Base-by-base conservation (phyloP, 2,888 invertebrate genomes). In the Drosophila phalerata region DNA sequence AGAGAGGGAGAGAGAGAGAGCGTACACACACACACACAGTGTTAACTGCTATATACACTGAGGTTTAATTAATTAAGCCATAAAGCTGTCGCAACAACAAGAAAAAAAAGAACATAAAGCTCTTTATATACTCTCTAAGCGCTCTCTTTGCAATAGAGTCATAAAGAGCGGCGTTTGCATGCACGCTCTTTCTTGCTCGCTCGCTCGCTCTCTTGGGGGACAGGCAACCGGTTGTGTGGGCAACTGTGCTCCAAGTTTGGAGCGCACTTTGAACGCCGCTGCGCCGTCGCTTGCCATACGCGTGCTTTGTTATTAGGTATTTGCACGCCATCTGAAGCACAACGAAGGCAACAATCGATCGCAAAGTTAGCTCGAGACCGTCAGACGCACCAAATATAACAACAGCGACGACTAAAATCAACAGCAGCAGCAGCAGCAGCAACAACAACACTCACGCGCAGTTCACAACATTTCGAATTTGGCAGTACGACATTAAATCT, bases 281-380 rank as follows among this genome's bases (percentile, higher is more conserved):
- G 79, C 84, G 69, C 86, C 85, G 87, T 75, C 85, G 87, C 69
- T 85, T 79, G 79, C 77, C 85, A 88, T 85, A 88, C 85, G 81
- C 81, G 84, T 79, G 81, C 78, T 81, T 85, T 87, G 88, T 90
- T 92, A 91, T 90, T 92, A 90, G 88, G 86, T 90, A 91, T 88
- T 91, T 91, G 90, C 90, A 90, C 91, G 91, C 92, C 92, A 91
- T 91, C 91, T 92, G 90, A 90, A 91, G 90, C 91, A 90, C 92
- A 91, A 88, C 91, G 85, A 82, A 85, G 83, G 79, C 79, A 83
- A 83, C 82, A 71, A 86, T 86, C 82, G 82, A 83, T 88, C 82
- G 82, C 88, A 86, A 88, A 77, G 77, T 77, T 76, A 79, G 80
- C 80, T 77, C 76, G 76, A 79, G 71, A 70, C 73, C 53, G 63